Conservation (phyloP, 2,113 vertebrate species). For the Rissa tridactyla region DNA sequence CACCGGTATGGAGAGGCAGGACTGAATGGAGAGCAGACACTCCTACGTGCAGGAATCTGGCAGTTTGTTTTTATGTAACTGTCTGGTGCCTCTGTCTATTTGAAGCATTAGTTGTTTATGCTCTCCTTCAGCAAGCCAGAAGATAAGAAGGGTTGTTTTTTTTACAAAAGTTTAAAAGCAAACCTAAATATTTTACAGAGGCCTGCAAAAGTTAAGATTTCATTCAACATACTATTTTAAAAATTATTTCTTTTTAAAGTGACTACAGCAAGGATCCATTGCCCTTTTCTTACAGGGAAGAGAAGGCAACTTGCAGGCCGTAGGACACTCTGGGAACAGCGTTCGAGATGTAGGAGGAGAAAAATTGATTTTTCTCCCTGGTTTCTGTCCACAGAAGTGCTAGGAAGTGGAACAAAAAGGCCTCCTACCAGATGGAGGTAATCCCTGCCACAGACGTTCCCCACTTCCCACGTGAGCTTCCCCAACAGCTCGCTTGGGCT, state of each 20-base stretch:
- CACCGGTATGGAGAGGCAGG: background rate
- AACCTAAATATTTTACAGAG: background rate
- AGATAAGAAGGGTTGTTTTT: background rate
- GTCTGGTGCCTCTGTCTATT: conserved; percentile 34
- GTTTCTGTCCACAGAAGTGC: background rate
- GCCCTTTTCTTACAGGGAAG: background rate
- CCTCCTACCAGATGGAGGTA: background rate
- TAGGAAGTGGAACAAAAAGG: background rate
- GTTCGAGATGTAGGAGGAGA: background rate
- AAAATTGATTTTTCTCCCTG: background rate
- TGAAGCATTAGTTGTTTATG: conserved; percentile 3
- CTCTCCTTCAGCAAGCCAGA: background rate
- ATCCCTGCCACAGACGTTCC: background rate
- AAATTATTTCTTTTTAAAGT: background rate
- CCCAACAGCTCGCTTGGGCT: accelerated
- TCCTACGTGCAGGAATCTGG: conserved; percentile 22
- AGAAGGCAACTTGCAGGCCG: background rate
- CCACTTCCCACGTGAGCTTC: accelerated
- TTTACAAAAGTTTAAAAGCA: background rate
- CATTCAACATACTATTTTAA: background rate
- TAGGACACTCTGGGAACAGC: background rate
- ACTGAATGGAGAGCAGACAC: background rate
- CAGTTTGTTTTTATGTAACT: conserved; percentile 38
- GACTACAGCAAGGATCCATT: background rate
- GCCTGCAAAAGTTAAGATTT: background rate